Evolutionary conservation across 2,888 invertebrate species (phyloP).

Genomic region (Morinoia aosen): DNA sequence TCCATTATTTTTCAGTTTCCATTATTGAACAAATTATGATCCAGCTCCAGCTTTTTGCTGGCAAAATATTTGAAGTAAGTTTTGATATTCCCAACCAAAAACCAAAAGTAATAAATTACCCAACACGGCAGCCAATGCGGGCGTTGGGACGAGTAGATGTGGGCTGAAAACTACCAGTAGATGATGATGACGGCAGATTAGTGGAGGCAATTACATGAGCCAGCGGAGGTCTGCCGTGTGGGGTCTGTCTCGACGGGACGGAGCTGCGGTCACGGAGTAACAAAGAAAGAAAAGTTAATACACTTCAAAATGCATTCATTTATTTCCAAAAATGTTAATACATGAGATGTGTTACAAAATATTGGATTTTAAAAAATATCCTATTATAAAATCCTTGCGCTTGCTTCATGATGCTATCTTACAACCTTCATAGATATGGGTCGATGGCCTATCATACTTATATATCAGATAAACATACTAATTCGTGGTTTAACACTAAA

Average conservation of each 20-base stretch:
- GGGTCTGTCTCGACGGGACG: not conserved
- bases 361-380: not conserved
- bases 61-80: not conserved
- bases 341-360: too few relatives aligned
- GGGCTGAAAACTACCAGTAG: not conserved
- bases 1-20: too few relatives aligned
- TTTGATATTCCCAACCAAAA: not conserved
- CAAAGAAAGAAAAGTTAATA: too few relatives aligned
- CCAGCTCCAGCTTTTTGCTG: too few relatives aligned
- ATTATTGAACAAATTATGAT: too few relatives aligned
- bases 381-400: not conserved
- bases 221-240: not conserved
- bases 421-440: not conserved
- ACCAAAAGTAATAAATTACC: not conserved
- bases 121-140: not conserved
- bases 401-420: not conserved
- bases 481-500: not conserved
- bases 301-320: too few relatives aligned
- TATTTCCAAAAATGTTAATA: too few relatives aligned
- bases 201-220: not conserved
- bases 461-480: not conserved
- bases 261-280: not conserved
- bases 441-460: not conserved
- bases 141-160: not conserved
- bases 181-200: slow-evolving; percentile 14